Evolutionary conservation across 2,888 invertebrate species (phyloP).

Genomic region (Drosophila borborema): DNA sequence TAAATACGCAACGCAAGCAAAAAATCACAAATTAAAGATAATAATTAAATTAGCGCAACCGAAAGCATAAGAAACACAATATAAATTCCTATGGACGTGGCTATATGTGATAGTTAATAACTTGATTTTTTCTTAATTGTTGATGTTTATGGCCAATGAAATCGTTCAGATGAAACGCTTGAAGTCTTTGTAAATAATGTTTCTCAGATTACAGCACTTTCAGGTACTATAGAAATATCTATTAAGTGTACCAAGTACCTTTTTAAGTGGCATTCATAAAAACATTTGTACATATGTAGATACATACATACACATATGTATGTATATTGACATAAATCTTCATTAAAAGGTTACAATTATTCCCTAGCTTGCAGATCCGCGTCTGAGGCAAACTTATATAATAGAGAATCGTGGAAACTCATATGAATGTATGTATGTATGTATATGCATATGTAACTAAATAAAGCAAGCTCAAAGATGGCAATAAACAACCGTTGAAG

Average conservation of each 20-base stretch:
- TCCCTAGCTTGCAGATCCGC: conserved; percentile 30
- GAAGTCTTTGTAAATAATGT: background rate
- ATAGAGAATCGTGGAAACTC: conserved; percentile 12
- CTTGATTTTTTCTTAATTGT: background rate
- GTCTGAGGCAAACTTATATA: conserved; percentile 37
- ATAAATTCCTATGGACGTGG: background rate
- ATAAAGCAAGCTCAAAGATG: conserved; percentile 16
- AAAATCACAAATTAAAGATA: conserved; percentile 15
- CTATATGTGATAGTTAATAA: background rate
- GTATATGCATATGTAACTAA: conserved; percentile 5
- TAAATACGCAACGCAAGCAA: conserved; percentile 4
- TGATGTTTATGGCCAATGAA: conserved; percentile 16
- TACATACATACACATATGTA: no score
- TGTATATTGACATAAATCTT: background rate
- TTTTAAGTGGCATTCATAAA: conserved; percentile 22
- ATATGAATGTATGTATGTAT: background rate
- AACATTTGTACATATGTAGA: conserved; percentile 14
- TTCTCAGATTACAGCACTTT: conserved; percentile 4
- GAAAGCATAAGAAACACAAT: conserved; percentile 18
- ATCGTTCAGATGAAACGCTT: background rate
- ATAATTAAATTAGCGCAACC: conserved; percentile 42
- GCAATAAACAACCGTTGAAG: conserved; percentile 21
- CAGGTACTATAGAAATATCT: background rate
- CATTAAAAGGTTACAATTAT: conserved; percentile 1
- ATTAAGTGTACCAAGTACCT: background rate